Evolutionary conservation across 2,797 vertebrate species (phyloP), one percentile per base, ranked within the genome.

Genomic region (Bryconaethiops microstoma): DNA sequence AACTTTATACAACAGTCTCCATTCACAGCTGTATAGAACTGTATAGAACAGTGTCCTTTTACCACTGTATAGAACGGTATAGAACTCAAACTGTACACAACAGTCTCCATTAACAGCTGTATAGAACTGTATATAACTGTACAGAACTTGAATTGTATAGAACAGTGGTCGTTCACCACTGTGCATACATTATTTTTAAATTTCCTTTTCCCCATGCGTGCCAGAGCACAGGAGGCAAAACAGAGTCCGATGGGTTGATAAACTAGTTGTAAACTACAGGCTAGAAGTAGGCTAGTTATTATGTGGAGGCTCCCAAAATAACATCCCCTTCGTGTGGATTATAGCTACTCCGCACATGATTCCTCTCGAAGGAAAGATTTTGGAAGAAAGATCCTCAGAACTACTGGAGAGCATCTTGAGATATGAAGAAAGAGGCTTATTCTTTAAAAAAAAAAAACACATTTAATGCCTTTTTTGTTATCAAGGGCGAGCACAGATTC

Each of bases 231-330:
- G 39, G 50, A 23, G 45, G 45, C n/a, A 42, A 83, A 80, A 64
- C 55, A 40, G 39, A 65, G 68, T n/a, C 42, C 21, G 62, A 74
- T 57, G 17, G 54, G 62, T 25, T 14, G 65, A 71, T 17, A 39
- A 73, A n/a, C 62, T 80, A 72, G 52, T 64, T 77, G 69, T 63
- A 77, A 81, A 76, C 25, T 35, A 14, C 7, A 74, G 63, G 25
- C 70, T 55, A 81, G 82, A n/a, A 25, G 17, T 7, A 76, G 63
- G 50, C 25, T 39, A 81, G 82, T 48, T 62, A 80, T 87, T 88
- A 83, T 77, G 62, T 42, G 78, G 83, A 42, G 25, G 79, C 62
- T 85, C 77, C 77, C 73, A 79, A 73, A 87, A 84, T 81, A 86
- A 60, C 64, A 48, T 42, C 35, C 54, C 75, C 74, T 80, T 81